phyloP scores from a whole-genome alignment of 2,797 vertebrate species.

The Acropternis orthonyx region DNA sequence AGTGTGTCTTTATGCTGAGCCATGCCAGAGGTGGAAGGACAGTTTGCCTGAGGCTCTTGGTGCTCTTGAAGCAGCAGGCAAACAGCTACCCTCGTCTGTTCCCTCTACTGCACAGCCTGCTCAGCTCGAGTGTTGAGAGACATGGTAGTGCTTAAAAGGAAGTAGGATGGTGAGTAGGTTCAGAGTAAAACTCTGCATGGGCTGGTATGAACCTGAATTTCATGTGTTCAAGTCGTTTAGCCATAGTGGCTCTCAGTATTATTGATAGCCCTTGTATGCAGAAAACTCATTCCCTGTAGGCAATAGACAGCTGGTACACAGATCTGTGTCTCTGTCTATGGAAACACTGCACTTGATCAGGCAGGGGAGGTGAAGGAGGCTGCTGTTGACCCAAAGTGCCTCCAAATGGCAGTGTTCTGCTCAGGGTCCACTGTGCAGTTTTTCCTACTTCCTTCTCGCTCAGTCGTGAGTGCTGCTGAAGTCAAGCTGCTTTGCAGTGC shows the following conservation, averaged over 20 bases:
- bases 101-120: background rate
- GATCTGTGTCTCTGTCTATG: background rate
- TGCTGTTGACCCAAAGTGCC: background rate
- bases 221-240: background rate
- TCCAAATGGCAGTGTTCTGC: background rate
- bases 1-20: background rate
- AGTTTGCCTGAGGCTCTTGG: background rate
- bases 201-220: background rate
- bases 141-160: background rate
- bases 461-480: background rate
- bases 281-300: background rate
- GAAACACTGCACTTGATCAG: background rate
- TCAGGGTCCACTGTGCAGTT: background rate
- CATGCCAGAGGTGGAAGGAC: background rate
- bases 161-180: background rate
- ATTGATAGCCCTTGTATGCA: background rate
- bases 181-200: background rate
- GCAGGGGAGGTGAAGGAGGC: background rate
- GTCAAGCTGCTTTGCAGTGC: background rate
- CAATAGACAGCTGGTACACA: background rate
- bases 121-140: background rate
- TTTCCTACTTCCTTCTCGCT: background rate
- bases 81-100: accelerated
- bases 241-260: background rate
- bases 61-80: background rate